Conservation (phyloP, 2,797 vertebrate genomes). For the Eidolon dupreanum region DNA sequence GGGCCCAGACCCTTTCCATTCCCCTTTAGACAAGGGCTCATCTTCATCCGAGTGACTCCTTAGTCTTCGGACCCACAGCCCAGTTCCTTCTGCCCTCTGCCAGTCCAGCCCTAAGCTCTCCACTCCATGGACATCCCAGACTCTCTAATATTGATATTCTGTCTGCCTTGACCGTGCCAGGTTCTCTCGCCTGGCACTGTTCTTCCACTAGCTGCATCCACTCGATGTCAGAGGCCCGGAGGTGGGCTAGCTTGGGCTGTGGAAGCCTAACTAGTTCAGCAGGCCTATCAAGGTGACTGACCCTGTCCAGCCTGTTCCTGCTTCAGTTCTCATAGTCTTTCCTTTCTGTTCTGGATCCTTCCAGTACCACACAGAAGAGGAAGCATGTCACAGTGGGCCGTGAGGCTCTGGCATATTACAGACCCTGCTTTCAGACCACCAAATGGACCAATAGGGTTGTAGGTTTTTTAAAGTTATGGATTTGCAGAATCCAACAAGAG, state of each 20-base stretch:
- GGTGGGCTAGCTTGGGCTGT: fast-evolving
- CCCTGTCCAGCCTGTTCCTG: not conserved
- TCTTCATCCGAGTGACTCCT: not conserved
- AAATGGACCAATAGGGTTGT: not conserved
- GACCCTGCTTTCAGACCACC: not conserved
- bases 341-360: not conserved
- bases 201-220: not conserved
- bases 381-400: not conserved
- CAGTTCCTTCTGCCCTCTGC: not conserved
- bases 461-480: not conserved
- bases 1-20: not conserved
- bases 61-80: not conserved
- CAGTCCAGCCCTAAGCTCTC: not conserved
- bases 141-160: not conserved
- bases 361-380: not conserved
- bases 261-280: not conserved
- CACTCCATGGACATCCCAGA: not conserved
- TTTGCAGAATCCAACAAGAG: conserved; percentile 33
- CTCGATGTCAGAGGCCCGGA: not conserved
- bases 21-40: not conserved
- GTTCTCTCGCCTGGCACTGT: not conserved
- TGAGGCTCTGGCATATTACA: not conserved
- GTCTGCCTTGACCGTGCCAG: not conserved
- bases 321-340: not conserved
- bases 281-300: not conserved